These are phyloP conservation scores for Huso huso DNA, from an alignment of 2,797 vertebrate species.

Conservation along the genomic window DNA sequence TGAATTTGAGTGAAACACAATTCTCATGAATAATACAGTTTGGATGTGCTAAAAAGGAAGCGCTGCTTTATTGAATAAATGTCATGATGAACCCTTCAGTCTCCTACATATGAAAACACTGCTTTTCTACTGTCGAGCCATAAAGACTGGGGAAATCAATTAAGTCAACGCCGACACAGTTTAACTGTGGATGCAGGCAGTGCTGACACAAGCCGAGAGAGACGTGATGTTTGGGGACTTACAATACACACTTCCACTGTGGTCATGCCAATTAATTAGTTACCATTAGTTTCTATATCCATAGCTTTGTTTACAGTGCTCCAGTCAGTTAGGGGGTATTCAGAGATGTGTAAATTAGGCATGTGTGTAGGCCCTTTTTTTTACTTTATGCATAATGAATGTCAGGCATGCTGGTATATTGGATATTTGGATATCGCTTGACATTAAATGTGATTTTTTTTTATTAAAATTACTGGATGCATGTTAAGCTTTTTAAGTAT, in stretches of 20 bases:
- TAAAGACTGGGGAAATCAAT: conserved; percentile 5
- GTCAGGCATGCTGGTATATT: too few relatives aligned
- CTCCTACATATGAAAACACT: conserved; percentile 46
- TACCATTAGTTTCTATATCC: too few relatives aligned
- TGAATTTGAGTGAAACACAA: conserved; percentile 56
- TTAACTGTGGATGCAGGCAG: conserved; percentile 38
- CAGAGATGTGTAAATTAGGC: too few relatives aligned
- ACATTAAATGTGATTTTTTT: too few relatives aligned
- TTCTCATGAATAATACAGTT: conserved; percentile 61
- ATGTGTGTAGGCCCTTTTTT: too few relatives aligned
- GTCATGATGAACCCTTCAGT: conserved; percentile 27
- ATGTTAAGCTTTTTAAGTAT: too few relatives aligned
- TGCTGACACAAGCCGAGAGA: conserved; percentile 32
- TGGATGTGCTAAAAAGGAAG: conserved; percentile 32
- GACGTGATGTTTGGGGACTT: conserved; percentile 32
- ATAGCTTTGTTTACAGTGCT: too few relatives aligned
- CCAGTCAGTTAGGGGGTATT: too few relatives aligned
- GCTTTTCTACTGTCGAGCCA: conserved; percentile 14
- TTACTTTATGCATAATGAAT: too few relatives aligned
- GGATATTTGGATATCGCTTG: too few relatives aligned
- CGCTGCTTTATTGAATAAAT: neutral
- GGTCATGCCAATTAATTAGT: too few relatives aligned
- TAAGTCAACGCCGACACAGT: conserved; percentile 36
- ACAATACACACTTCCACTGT: neutral
- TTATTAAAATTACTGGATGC: too few relatives aligned